These are phyloP conservation scores for Aphidius gifuensis DNA, from an alignment of 1,140 invertebrate species.

Conservation along the genomic window DNA sequence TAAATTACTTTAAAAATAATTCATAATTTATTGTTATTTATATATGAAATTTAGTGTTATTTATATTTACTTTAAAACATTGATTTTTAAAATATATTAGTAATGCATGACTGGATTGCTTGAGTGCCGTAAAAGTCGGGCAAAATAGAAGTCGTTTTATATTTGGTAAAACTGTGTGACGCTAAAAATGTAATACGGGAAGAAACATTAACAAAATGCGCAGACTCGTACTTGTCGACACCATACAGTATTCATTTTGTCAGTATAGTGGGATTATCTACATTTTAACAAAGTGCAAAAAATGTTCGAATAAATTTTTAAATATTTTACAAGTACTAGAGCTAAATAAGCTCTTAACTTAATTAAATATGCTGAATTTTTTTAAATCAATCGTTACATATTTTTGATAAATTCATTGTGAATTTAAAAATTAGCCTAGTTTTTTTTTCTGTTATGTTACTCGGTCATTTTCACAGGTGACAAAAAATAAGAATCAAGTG, in stretches of 20 bases:
- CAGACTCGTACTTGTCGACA: slow-evolving; percentile 21
- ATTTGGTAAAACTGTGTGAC: slow-evolving; percentile 19
- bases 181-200: not conserved
- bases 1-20: slow-evolving; percentile 46
- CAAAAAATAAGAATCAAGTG: slow-evolving; percentile 39
- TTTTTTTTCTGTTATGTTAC: slow-evolving; percentile 7
- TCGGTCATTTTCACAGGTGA: slow-evolving; percentile 25
- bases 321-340: not conserved
- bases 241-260: slow-evolving; percentile 17
- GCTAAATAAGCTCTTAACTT: too few species aligned
- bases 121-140: too few species aligned
- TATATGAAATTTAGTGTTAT: not conserved
- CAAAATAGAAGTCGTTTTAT: not conserved
- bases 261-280: slow-evolving; percentile 15
- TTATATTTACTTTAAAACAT: too few species aligned
- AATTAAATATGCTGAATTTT: too few species aligned
- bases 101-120: too few species aligned
- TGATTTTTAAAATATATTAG: too few species aligned
- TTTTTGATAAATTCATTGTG: too few species aligned
- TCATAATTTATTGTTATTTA: not conserved
- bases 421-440: too few species aligned
- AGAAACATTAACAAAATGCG: slow-evolving; percentile 13
- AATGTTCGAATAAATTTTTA: not conserved
- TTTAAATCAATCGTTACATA: too few species aligned
- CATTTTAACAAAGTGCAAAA: slow-evolving; percentile 1